Percentiles rank a stretch among this genome's conserved stretches.
These are phyloP conservation scores for Microcebus lehilahytsara DNA, from an alignment of 2,113 vertebrate species.

Conservation along the genomic window DNA sequence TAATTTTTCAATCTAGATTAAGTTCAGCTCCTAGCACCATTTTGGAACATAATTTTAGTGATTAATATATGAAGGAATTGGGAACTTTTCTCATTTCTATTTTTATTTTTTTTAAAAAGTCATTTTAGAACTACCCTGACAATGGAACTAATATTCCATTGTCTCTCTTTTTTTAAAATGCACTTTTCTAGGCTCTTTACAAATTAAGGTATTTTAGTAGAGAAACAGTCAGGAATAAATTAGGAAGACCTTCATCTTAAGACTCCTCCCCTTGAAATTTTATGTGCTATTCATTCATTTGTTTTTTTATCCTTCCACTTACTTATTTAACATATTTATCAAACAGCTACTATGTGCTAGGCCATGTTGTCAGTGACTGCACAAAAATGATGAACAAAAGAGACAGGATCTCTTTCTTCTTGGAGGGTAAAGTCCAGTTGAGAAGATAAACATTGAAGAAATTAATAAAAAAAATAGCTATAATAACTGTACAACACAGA, in stretches of 20 bases:
- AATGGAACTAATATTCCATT: neutral
- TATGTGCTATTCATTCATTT: neutral
- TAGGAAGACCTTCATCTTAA: conserved; percentile 26
- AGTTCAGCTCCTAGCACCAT: neutral
- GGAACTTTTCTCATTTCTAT: conserved; percentile 22
- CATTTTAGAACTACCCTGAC: conserved; percentile 1
- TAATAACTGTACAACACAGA: neutral
- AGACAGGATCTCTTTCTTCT: neutral
- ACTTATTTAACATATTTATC: conserved; percentile 2
- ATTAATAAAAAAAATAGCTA: neutral
- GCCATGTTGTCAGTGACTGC: conserved; percentile 16
- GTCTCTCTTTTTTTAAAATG: neutral
- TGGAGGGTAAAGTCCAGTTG: neutral
- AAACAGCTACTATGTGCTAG: neutral
- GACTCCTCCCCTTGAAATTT: neutral
- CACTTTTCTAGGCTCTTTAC: neutral
- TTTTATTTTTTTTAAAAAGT: neutral
- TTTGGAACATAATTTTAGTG: conserved; percentile 35
- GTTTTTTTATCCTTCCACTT: neutral
- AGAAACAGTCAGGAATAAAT: conserved; percentile 27
- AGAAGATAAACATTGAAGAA: neutral
- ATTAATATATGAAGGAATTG: neutral
- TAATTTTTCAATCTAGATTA: conserved; percentile 10
- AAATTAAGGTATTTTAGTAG: neutral
- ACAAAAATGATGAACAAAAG: conserved; percentile 38